Conservation (phyloP, 2,888 invertebrate genomes). For the Melanostoma mellinum region DNA sequence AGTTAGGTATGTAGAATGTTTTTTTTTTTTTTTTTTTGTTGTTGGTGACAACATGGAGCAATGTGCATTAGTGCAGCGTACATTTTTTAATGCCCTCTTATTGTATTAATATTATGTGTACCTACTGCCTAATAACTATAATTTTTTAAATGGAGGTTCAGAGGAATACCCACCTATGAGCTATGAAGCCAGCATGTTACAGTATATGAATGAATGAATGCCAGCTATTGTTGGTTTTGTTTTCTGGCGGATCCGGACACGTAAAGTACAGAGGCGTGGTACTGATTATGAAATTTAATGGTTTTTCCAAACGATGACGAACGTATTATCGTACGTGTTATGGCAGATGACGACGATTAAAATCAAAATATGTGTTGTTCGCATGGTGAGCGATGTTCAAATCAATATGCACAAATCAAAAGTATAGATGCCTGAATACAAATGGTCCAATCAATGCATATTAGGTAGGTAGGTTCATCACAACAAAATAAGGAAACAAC, state of each 20-base stretch:
- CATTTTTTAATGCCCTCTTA: conserved; percentile 44
- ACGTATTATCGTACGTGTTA: conserved; percentile 24
- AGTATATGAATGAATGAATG: conserved; percentile 45
- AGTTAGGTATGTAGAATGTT: conserved; percentile 22
- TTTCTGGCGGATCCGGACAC: not conserved
- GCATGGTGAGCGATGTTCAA: too few relatives aligned
- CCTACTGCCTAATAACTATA: not conserved
- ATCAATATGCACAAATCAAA: too few relatives aligned
- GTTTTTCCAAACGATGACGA: conserved; percentile 31
- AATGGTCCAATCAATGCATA: too few relatives aligned
- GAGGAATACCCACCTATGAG: too few relatives aligned
- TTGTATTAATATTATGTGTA: conserved; percentile 43
- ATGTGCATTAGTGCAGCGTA: conserved; percentile 54
- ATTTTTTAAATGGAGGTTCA: conserved; percentile 25
- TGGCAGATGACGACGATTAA: not conserved
- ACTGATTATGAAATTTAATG: conserved; percentile 31
- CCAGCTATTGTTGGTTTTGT: conserved; percentile 10
- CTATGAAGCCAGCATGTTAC: not conserved
- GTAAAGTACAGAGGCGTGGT: conserved; percentile 7
- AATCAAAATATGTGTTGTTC: conserved; percentile 4
- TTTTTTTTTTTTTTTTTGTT: conserved; percentile 20
- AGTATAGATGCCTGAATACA: too few relatives aligned
- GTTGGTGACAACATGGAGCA: conserved; percentile 34
- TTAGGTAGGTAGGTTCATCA: not conserved
- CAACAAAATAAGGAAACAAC: not conserved